Evolutionary conservation across 2,888 invertebrate species (phyloP), one percentile per base, ranked within the genome.

Genomic region (Lissocephala sabroskyi): DNA sequence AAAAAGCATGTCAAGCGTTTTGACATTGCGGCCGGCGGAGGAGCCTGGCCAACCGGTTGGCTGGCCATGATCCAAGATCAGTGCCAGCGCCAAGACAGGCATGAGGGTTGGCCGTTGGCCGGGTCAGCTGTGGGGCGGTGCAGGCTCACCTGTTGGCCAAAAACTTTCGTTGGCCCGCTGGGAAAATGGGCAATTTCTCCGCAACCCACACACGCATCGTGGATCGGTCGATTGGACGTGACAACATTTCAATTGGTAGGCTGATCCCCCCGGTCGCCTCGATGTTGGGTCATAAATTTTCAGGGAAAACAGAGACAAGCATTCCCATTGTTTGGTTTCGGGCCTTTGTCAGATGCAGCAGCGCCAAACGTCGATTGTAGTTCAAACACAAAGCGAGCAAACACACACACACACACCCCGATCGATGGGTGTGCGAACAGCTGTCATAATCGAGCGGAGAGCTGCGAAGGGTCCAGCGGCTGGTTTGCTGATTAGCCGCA

Each of bases 221-320:
- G n/a, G n/a, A n/a, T n/a, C n/a, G n/a, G n/a, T n/a, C n/a, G n/a
- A n/a, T n/a, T n/a, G n/a, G n/a, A n/a, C n/a, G n/a, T n/a, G n/a
- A n/a, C n/a, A n/a, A n/a, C n/a, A n/a, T n/a, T n/a, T n/a, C n/a
- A n/a, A n/a, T n/a, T n/a, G n/a, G n/a, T n/a, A n/a, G n/a, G n/a
- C n/a, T n/a, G n/a, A n/a, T n/a, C n/a, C n/a, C n/a, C n/a, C n/a
- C n/a, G n/a, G n/a, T n/a, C n/a, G n/a, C n/a, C n/a, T 55, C 65
- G 74, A 73, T 66, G 59, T 54, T 74, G 52, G 62, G 47, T 54
- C 59, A 55, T 66, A 62, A 60, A 66, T 58, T 53, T 56, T 56
- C 58, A 42, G 62, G 59, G 51, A 74, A 62, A 70, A 44, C 50
- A n/a, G n/a, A 43, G 51, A 75, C 71, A 70, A 51, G 52, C 52